Base-by-base conservation (phyloP, 2,888 invertebrate species). In the Athalia rosae region DNA sequence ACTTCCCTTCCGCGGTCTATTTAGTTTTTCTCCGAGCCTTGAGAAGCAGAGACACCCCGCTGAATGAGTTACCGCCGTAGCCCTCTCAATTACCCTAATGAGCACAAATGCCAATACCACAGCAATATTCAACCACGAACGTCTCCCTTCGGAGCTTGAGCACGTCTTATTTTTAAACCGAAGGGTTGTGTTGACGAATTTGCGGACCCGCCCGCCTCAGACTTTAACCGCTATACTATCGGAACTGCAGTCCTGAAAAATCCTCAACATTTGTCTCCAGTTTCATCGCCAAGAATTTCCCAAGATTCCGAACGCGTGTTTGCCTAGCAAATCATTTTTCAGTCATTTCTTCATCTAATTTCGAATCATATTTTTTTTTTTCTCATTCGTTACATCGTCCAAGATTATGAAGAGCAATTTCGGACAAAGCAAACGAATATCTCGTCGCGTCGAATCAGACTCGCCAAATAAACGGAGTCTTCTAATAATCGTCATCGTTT, bases 91-190 rank as follows among this genome's bases (percentile, higher is more conserved):
- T 85, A 86, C 81, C 84, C 83, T 86, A 86, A 86, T 86, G 85
- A 86, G 85, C 81, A 82, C 81, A 84, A 84, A 85, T 76, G 76
- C 79, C 77, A 64, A 56, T 74, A 76, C 59, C 76, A 28, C 64
- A 74, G 61, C 50, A 64, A 53, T 63, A 73, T 61, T 62, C 43
- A 67, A 56, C 76, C 50, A 78, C 6, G 48, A 62, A 74, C 62
- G 61, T 48, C 74, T 74, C 41, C 74, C 15, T 61, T 61, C 74
- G 28, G n/a, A 45, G 71, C 15, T 53, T 69, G 79, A 78, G 76
- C 79, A 85, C 78, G 81, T 86, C 85, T 85, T 85, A 86, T 86
- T 85, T 85, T 85, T 85, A 86, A 85, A 85, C 84, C 79, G 79
- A 69, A 69, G 80, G 77, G 78, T 81, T 76, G 79, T 80, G 85